Base-by-base conservation (phyloP, 1,140 invertebrate species). In the Zophobas morio region DNA sequence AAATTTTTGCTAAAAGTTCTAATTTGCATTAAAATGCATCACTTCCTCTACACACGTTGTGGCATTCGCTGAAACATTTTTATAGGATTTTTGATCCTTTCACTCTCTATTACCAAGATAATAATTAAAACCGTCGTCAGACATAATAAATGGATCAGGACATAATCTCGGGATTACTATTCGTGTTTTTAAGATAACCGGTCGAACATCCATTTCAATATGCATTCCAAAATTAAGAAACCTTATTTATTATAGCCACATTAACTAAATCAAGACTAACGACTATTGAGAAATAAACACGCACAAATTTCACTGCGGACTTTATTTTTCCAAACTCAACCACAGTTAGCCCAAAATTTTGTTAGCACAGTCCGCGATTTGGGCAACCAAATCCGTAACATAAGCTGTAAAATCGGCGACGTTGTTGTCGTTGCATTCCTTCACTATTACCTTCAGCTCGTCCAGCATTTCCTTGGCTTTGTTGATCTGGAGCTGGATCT, bases 351-450 rank as follows among this genome's bases (percentile, higher is more conserved):
- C 8, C 42, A 46, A 46, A 60, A 60, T 35, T 39, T 60, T 60
- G 36, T 60, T 60, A 36, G 36, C 56, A 39, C 56, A 60, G 36
- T 60, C 36, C n/a, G 2, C 34, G 37, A 60, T 60, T 8, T 35
- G 33, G 33, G 36, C 56, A 39, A 60, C 56, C 36, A 60, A 60
- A 35, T 32, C 33, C 8, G 60, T 66, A 36, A 66, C 60, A 42
- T 47, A 66, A 42, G 37, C 39, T 33, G 60, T 66, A 66, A 66
- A 66, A 2, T 66, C 60, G 20, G 40, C 60, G 39, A 66, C 60
- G 33, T 66, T 66, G 20, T 66, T 66, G 37, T 46, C 60, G 20
- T n/a, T 5, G 42, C 60, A 66, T 33, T 40, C 37, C 39, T 37
- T n/a, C 37, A 66, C 60, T n/a, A 42, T 42, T 20, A 66, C 37